A percentile compares a stretch with the other conserved stretches of the same genome.
Evolutionary conservation across 2,888 invertebrate species (phyloP).

Genomic region (Criorhina ranunculi): DNA sequence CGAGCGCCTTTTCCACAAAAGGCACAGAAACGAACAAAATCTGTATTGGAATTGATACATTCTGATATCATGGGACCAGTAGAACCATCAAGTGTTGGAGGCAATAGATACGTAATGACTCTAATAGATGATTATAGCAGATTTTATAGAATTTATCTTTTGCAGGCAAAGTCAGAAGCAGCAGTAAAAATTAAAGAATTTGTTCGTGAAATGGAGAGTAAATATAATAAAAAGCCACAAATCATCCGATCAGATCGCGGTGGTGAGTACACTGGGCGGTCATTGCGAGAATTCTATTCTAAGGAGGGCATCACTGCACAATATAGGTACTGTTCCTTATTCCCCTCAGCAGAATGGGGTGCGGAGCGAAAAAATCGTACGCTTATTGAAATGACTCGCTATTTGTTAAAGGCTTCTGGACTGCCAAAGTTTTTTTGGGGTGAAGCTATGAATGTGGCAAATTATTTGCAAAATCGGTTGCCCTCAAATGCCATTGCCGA

Average conservation of each 20-base stretch:
- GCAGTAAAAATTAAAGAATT: slow-evolving; percentile 1
- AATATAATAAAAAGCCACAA: not conserved
- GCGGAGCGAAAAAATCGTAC: slow-evolving; percentile 81
- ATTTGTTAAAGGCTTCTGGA: not conserved
- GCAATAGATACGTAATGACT: slow-evolving; percentile 4
- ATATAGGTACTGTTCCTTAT: slow-evolving; percentile 78
- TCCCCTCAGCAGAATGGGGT: slow-evolving; percentile 82
- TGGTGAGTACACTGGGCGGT: no score
- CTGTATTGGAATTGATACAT: slow-evolving; percentile 1
- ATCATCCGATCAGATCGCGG: not conserved
- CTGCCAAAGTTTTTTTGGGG: no score
- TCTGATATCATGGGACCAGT: slow-evolving; percentile 12
- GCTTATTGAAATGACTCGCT: slow-evolving; percentile 79
- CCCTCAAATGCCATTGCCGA: slow-evolving; percentile 5
- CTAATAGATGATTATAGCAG: slow-evolving; percentile 13
- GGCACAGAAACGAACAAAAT: not conserved
- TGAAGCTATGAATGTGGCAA: not conserved
- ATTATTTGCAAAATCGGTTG: slow-evolving; percentile 6
- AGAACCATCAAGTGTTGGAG: not conserved
- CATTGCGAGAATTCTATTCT: not conserved
- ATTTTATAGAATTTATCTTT: slow-evolving; percentile 9
- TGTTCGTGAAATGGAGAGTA: not conserved
- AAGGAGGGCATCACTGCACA: not conserved
- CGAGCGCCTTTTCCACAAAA: not conserved
- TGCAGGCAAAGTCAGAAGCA: not conserved